These are phyloP conservation scores for Drosophila borealis DNA, from an alignment of 2,888 invertebrate species.

Conservation along the genomic window DNA sequence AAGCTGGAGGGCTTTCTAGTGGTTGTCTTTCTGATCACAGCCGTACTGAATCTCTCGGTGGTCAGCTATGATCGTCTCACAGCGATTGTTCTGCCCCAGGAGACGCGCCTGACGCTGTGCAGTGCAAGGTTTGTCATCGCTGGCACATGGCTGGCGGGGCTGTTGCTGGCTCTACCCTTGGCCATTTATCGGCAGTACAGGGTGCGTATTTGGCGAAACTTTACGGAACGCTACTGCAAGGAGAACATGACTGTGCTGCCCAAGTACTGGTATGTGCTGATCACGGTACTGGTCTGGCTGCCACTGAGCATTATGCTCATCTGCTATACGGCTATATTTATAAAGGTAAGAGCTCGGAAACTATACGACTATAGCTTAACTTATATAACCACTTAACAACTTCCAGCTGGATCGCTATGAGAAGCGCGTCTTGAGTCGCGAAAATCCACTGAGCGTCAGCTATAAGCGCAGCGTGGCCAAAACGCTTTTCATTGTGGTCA, in stretches of 20 bases:
- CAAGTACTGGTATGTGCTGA: constrained; percentile 92
- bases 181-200: constrained; percentile 88
- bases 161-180: constrained; percentile 88
- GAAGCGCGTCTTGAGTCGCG: constrained; percentile 87
- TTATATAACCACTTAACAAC: not conserved
- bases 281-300: constrained; percentile 91
- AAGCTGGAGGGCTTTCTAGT: constrained; percentile 91
- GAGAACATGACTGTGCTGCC: constrained; percentile 88
- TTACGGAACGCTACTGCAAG: constrained; percentile 90
- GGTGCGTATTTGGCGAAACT: constrained; percentile 91
- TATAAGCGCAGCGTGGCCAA: constrained; percentile 89
- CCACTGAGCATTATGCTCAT: constrained; percentile 90
- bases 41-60: constrained; percentile 91
- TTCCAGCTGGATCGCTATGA: constrained; percentile 88
- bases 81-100: constrained; percentile 90
- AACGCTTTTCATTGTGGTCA: constrained; percentile 89
- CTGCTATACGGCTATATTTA: constrained; percentile 90
- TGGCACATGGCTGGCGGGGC: constrained; percentile 89
- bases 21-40: constrained; percentile 90
- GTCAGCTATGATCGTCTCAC: constrained; percentile 94
- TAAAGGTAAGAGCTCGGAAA: constrained; percentile 85
- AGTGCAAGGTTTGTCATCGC: constrained; percentile 88
- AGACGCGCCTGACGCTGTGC: constrained; percentile 88
- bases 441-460: constrained; percentile 87
- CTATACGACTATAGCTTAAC: not conserved